Percentiles rank a stretch among this genome's conserved stretches.
Evolutionary conservation across 2,888 invertebrate genomes (phyloP).

Genomic region (Stomorhina lunata): DNA sequence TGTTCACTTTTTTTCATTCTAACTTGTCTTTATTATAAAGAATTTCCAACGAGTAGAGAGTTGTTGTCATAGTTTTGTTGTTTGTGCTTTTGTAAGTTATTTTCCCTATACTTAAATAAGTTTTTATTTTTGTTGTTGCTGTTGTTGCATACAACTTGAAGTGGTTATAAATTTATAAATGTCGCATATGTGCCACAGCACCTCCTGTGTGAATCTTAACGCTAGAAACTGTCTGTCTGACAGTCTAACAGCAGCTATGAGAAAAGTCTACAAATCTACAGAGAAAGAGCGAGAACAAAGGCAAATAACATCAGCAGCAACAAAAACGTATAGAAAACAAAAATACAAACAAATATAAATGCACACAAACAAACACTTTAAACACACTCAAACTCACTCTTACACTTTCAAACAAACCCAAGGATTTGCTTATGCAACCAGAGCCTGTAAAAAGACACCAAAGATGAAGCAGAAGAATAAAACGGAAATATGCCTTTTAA

Average conservation of each 20-base stretch:
- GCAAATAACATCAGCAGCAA: constrained; percentile 29
- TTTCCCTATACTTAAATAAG: constrained; percentile 6
- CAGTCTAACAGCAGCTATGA: constrained; percentile 57
- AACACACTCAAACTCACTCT: background rate
- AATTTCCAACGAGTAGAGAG: constrained; percentile 45
- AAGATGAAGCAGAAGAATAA: constrained; percentile 42
- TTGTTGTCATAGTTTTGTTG: constrained; percentile 29
- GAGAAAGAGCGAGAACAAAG: constrained; percentile 51
- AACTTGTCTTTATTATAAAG: constrained; percentile 50
- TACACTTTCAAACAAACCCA: background rate
- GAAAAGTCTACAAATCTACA: background rate
- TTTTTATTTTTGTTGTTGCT: constrained; percentile 1
- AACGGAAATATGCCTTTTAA: constrained; percentile 65
- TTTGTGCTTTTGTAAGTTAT: constrained; percentile 18
- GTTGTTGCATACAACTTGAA: constrained; percentile 51
- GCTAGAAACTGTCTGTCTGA: constrained; percentile 63
- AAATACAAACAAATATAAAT: background rate
- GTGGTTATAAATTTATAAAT: constrained; percentile 69
- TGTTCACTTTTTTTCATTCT: constrained; percentile 16
- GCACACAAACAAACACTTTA: background rate
- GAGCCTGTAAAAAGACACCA: constrained; percentile 46
- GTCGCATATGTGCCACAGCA: constrained; percentile 69
- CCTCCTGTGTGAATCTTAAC: constrained; percentile 64
- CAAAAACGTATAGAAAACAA: constrained; percentile 2
- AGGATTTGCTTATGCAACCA: constrained; percentile 16